These are phyloP conservation scores for Girardinus metallicus DNA, from an alignment of 2,797 vertebrate species.

Conservation along the genomic window DNA sequence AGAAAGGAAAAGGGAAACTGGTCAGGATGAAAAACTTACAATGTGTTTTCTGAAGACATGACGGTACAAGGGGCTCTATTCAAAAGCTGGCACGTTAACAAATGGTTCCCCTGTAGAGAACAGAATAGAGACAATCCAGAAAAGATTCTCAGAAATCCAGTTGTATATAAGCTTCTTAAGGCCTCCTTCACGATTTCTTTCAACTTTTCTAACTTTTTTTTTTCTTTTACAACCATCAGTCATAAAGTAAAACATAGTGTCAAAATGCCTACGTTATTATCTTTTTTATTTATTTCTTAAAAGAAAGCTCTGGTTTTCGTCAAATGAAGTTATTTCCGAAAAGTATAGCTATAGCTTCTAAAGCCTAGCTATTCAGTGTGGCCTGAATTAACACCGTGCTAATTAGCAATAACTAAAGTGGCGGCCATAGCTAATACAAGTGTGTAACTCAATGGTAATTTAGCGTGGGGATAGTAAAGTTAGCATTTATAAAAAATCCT, in stretches of 20 bases:
- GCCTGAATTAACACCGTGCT: background rate
- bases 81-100: background rate
- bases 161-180: background rate
- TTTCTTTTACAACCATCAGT: background rate
- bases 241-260: background rate
- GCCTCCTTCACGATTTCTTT: background rate
- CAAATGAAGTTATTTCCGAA: background rate
- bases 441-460: background rate
- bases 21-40: conserved; percentile 67
- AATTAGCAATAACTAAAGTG: conserved; percentile 9
- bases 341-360: background rate
- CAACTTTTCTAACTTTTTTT: background rate
- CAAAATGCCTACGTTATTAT: background rate
- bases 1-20: background rate
- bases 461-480: background rate
- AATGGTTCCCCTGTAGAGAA: conserved; percentile 30
- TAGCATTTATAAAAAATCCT: conserved; percentile 29
- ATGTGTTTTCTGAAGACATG: conserved; percentile 75
- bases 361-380: background rate
- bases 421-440: conserved; percentile 21
- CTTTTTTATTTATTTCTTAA: background rate
- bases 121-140: background rate
- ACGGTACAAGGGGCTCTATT: conserved; percentile 10
- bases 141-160: background rate
- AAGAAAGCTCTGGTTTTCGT: background rate